These are phyloP conservation scores for Mirounga angustirostris DNA, from an alignment of 2,113 vertebrate species.

Conservation along the genomic window DNA sequence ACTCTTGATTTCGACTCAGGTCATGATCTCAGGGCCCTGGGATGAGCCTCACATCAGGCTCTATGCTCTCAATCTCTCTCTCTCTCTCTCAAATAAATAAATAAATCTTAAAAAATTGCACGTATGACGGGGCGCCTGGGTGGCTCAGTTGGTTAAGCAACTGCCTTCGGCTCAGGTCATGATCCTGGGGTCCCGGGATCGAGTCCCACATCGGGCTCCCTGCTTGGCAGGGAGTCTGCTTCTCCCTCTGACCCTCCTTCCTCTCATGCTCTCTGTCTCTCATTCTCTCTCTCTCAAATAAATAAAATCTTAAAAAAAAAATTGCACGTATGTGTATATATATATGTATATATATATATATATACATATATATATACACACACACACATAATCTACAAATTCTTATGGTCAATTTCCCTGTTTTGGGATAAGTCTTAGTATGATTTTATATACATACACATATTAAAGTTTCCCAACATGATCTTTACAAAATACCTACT, in stretches of 20 bases:
- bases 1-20: background rate
- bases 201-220: too few species aligned
- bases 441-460: background rate
- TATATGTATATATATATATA: too few species aligned
- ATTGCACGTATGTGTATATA: too few species aligned
- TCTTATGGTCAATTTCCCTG: background rate
- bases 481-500: background rate
- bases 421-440: background rate
- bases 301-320: background rate
- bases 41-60: background rate
- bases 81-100: background rate
- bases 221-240: too few species aligned
- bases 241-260: too few species aligned
- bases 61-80: background rate
- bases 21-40: background rate
- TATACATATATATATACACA: rapidly evolving
- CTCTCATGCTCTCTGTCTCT: background rate
- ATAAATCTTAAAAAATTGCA: too few species aligned
- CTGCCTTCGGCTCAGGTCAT: too few species aligned
- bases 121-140: too few species aligned
- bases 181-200: too few species aligned
- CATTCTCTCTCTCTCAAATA: background rate
- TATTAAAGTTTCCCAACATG: background rate
- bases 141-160: too few species aligned
- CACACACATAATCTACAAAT: background rate